Percentiles rank a stretch among this genome's conserved stretches.
phyloP scores from a whole-genome alignment of 2,113 vertebrate species.

The Willisornis vidua region DNA sequence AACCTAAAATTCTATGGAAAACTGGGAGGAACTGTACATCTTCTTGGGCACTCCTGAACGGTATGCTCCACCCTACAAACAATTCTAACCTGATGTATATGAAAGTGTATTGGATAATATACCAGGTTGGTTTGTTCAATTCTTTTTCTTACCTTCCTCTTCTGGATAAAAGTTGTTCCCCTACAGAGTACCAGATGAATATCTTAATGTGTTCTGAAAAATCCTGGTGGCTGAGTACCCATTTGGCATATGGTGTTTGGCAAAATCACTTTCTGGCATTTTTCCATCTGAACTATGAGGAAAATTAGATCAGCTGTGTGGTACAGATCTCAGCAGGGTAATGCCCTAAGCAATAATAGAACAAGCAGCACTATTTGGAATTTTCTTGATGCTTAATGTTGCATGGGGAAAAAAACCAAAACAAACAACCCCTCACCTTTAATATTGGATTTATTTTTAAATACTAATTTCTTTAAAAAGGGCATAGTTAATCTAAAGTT shows the following conservation, averaged over 20 bases:
- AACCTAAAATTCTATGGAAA: neutral
- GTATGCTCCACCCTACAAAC: neutral
- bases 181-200: neutral
- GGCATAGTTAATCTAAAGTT: neutral
- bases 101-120: neutral
- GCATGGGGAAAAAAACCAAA: too few species aligned
- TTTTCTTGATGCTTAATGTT: neutral
- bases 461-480: neutral
- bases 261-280: conserved; percentile 1
- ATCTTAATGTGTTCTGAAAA: conserved; percentile 15
- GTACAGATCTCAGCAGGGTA: neutral
- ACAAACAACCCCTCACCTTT: neutral
- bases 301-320: neutral
- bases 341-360: neutral
- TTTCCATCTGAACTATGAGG: neutral
- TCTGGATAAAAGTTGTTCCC: neutral
- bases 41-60: neutral
- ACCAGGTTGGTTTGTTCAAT: neutral
- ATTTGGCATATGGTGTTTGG: conserved; percentile 12
- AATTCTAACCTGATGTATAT: neutral
- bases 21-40: neutral
- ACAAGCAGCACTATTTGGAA: neutral
- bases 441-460: neutral
- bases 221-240: neutral
- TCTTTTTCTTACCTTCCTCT: neutral